Evolutionary conservation across 2,797 vertebrate genomes (phyloP), one percentile per base, ranked within the genome.

Genomic region (Oreortyx pictus): DNA sequence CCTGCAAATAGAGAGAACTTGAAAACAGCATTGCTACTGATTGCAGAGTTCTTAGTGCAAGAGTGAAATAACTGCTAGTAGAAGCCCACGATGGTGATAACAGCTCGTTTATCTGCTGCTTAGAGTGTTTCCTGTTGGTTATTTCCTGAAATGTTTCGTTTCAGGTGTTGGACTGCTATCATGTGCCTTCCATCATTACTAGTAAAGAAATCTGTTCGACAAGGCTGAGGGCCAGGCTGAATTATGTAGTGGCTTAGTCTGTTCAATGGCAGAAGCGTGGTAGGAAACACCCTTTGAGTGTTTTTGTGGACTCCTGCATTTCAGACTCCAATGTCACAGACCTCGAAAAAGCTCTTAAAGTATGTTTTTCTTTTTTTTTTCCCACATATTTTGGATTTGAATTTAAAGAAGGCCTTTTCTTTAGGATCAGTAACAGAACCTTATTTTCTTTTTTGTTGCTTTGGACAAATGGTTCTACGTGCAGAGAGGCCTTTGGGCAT

Each of bases 401-500:
- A 61, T 8, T 41, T 29, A 19, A 62, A 41, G 31, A 56, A 79
- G 41, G n/a, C 24, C 37, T 41, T 27, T 12, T 18, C 37, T 73
- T 72, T 54, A 60, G 72, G 19, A 52, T 64, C 5, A 18, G 6
- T 37, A 57, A 37, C 22, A 11, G 65, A 47, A 73, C 37, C 11
- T 31, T 72, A 1, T 0, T 7, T 59, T 57, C 7, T 44, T 33
- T 18, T 3, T 14, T 61, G 59, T 41, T 6, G 20, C 46, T 17
- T 35, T 54, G n/a, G 17, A 4, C 10, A 22, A 68, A 39, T 31
- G 24, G 1, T 72, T 75, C 2, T 74, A 3, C 16, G 0, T 27
- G 4, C 7, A 2, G 7, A 3, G 7, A 1, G 4, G 19, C 14
- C 35, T 73, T 71, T 76, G 5, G 5, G 31, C 0, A 0, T 20